These are phyloP conservation scores for Blastobasis lacticolella DNA, from an alignment of 2,888 invertebrate species.

Conservation along the genomic window DNA sequence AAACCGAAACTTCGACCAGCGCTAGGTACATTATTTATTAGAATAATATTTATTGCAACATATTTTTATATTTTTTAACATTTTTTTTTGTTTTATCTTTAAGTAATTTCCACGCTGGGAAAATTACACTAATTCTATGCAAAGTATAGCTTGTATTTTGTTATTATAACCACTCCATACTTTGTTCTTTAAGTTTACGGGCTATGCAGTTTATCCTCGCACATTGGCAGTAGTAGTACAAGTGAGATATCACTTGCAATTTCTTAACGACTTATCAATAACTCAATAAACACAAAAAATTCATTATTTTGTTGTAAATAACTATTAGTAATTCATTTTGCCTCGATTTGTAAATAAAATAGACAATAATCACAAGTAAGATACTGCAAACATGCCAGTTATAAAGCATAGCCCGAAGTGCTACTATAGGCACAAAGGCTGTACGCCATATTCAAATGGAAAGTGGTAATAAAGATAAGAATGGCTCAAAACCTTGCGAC, in stretches of 20 bases:
- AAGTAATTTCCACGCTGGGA: conserved; percentile 79
- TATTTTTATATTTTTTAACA: conserved; percentile 32
- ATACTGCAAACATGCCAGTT: conserved; percentile 72
- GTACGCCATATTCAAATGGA: conserved; percentile 58
- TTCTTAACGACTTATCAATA: conserved; percentile 3
- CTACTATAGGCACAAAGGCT: conserved; percentile 44
- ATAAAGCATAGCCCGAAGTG: conserved; percentile 73
- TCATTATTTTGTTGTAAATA: too few relatives aligned
- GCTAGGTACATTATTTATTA: background rate
- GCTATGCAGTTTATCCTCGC: conserved; percentile 72
- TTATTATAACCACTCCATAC: conserved; percentile 71
- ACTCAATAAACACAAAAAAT: background rate
- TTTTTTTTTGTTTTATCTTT: conserved; percentile 44
- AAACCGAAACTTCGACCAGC: background rate
- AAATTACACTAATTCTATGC: conserved; percentile 94
- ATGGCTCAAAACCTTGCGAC: conserved; percentile 61
- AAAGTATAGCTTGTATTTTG: conserved; percentile 90
- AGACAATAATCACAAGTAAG: conserved; percentile 52
- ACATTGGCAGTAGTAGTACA: conserved; percentile 66
- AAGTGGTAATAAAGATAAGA: conserved; percentile 61
- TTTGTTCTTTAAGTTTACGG: conserved; percentile 68
- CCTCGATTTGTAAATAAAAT: conserved; percentile 1
- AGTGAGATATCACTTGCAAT: conserved; percentile 48
- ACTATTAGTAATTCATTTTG: too few relatives aligned
- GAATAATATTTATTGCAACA: conserved; percentile 1